Percentiles rank a stretch among this genome's conserved stretches.
Evolutionary conservation across 2,888 invertebrate genomes (phyloP).

Genomic region (Aphidoletes aphidimyza): DNA sequence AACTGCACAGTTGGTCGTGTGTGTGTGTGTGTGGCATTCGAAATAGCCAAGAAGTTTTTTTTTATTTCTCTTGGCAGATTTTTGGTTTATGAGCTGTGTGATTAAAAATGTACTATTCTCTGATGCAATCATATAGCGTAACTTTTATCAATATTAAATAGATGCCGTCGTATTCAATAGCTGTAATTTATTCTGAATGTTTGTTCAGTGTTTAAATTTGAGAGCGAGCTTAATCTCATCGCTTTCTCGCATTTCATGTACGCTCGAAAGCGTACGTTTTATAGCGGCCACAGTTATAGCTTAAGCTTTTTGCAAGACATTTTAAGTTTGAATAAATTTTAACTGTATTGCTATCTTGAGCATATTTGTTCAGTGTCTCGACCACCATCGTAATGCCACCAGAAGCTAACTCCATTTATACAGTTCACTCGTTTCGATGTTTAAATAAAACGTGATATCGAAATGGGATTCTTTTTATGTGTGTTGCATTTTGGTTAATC

Average conservation of each 20-base stretch:
- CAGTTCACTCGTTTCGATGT: background rate
- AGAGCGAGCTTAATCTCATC: too few species aligned
- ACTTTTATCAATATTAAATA: too few species aligned
- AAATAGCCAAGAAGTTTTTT: too few species aligned
- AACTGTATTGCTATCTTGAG: background rate
- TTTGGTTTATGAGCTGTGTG: too few species aligned
- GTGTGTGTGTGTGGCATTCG: too few species aligned
- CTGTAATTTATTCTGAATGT: too few species aligned
- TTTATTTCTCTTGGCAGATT: too few species aligned
- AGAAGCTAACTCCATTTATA: background rate
- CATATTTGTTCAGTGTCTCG: background rate
- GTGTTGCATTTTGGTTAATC: constrained; percentile 20
- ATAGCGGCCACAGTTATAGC: background rate
- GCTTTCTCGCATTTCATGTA: background rate
- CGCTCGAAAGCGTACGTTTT: background rate
- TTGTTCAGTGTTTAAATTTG: too few species aligned
- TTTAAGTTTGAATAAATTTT: constrained; percentile 37
- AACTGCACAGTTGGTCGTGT: too few species aligned
- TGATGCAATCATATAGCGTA: too few species aligned
- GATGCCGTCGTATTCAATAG: too few species aligned
- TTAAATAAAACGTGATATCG: background rate
- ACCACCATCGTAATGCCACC: constrained; percentile 10
- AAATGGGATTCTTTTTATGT: background rate
- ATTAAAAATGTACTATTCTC: too few species aligned
- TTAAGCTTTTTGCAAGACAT: background rate